phyloP scores from a whole-genome alignment of 2,113 vertebrate species.

The Crypturellus undulatus region DNA sequence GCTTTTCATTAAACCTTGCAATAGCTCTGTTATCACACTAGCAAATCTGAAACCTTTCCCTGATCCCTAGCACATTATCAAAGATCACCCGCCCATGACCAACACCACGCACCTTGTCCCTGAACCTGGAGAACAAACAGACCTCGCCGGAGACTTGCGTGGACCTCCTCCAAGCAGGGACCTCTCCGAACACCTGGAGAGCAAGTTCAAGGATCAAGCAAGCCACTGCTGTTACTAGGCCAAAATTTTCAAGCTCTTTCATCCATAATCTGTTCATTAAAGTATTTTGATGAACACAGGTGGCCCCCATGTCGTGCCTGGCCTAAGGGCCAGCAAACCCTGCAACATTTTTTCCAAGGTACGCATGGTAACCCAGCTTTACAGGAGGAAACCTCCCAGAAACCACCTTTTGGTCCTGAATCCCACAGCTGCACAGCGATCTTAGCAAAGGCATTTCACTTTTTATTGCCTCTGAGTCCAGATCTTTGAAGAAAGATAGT shows the following conservation, averaged over 20 bases:
- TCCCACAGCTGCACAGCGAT: not conserved
- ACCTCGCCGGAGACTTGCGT: not conserved
- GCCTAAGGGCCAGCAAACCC: accelerated
- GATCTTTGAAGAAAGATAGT: not conserved
- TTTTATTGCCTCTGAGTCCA: not conserved
- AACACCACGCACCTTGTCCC: not conserved
- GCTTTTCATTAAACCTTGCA: not conserved
- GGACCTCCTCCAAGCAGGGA: not conserved
- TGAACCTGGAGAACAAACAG: not conserved
- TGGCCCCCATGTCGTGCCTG: not conserved
- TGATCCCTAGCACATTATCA: not conserved
- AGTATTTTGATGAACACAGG: accelerated
- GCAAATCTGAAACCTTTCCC: not conserved
- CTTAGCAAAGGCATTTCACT: not conserved
- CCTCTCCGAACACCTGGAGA: not conserved
- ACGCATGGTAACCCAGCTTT: not conserved
- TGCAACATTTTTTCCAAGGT: not conserved
- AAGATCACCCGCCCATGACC: accelerated
- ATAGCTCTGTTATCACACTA: not conserved
- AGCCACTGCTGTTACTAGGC: not conserved
- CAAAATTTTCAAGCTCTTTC: not conserved
- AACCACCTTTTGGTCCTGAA: not conserved
- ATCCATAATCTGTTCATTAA: accelerated
- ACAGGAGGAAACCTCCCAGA: not conserved
- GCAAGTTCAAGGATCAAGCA: not conserved